Base-by-base conservation (phyloP, 1,140 invertebrate genomes). In the Cataglyphis hispanica region DNA sequence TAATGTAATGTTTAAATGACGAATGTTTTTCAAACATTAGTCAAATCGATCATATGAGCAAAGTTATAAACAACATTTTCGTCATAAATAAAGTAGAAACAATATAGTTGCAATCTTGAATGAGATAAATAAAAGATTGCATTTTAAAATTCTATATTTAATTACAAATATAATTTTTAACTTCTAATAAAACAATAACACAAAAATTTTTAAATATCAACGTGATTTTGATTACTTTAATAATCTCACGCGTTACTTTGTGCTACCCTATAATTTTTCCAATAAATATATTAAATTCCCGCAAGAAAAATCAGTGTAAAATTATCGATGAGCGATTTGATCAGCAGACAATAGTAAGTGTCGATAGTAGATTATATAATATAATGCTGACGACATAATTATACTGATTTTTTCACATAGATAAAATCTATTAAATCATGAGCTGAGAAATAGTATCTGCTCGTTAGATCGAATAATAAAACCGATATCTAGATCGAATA, bases 351-450 rank as follows among this genome's bases (percentile, higher is more conserved):
- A 4, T 43, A 25, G 13, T 37, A 13, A 25, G 19, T 43, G 64
- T 70, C 27, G 10, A 46, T 40, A 37, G 61, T 34, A 25, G 53
- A 84, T 84, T 84, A 84, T 77, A 43, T 77, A 77, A 84, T 63
- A 43, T 40, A 10, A 76, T 25, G 72, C 64, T 53, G 72, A 46
- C 25, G 81, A 50, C 16, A 50, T 84, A 84, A 84, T 77, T 77
- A 77, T 53, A 66, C 72, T 37, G 60, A 25, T 37, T 84, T 63
- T 70, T 84, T 77, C 25, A 11, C 11, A 66, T 31, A 64, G 72
- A 84, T 77, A 76, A 66, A 8, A 40, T 77, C 70, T 84, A 64
- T 77, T 84, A 84, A 50, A 77, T 84, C 72, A 77, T 31, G n/a
- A n/a, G 31, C 6, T 22, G 34, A 37, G 31, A 22, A 64, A 40